Conservation (phyloP, 1,140 invertebrate genomes). For the Venustaconcha ellipsiformis region DNA sequence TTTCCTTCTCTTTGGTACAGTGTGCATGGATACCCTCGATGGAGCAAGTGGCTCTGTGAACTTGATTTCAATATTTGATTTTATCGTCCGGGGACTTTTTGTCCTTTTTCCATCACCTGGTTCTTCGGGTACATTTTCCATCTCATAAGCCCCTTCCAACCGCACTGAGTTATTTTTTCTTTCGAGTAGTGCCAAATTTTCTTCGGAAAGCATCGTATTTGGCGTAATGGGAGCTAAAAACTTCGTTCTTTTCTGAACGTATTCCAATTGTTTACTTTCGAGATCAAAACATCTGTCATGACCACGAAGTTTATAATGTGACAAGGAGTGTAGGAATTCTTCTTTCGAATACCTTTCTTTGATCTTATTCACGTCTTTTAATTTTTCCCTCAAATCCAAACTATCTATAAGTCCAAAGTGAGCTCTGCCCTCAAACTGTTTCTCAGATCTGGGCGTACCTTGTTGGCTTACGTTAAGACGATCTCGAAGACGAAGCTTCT, state of each 20-base stretch:
- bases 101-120: background rate
- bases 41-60: background rate
- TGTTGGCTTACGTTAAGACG: conserved; percentile 17
- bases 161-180: conserved; percentile 10
- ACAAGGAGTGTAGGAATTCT: conserved; percentile 22
- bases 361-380: conserved; percentile 29
- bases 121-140: background rate
- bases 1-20: background rate
- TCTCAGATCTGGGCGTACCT: conserved; percentile 6
- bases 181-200: background rate
- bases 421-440: conserved; percentile 16
- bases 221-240: background rate
- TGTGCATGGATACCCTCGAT: background rate
- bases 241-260: conserved; percentile 16
- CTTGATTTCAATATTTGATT: background rate
- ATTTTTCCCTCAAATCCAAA: conserved; percentile 28
- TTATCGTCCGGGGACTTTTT: background rate
- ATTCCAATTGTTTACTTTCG: conserved; percentile 1
- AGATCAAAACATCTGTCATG: conserved; percentile 25
- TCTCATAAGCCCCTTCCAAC: conserved; percentile 1
- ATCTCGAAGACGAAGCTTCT: conserved; percentile 2
- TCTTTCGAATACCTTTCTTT: conserved; percentile 33
- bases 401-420: conserved; percentile 29
- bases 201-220: background rate
- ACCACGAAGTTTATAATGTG: conserved; percentile 22